Evolutionary conservation across 2,888 invertebrate species (phyloP), one percentile per base, ranked within the genome.

Genomic region (Mythimna pallens): DNA sequence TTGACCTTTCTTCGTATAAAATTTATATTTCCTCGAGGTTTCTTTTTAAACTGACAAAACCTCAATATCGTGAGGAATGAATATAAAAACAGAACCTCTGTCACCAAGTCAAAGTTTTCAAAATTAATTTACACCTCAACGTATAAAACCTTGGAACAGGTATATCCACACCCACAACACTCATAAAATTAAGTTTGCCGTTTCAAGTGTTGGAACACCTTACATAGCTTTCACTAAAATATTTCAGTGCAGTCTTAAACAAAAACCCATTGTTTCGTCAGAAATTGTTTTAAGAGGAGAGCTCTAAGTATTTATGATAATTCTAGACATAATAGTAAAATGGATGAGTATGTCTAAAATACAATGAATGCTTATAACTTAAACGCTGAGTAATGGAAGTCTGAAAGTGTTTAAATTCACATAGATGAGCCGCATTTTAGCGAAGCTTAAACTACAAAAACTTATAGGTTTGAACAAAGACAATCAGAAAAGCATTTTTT

Each of bases 341-440:
- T 86, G 54, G 72, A 73, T 57, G 76, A 72, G 54, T 70, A 57
- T 69, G 65, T 71, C 69, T 64, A 61, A 75, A 81, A 81, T 72
- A 88, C 89, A 89, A 88, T 88, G 83, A 85, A 85, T 81, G 72
- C 85, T 84, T 86, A 82, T 87, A 88, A 86, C 81, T 87, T 73
- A 85, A 88, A 86, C 82, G 81, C 75, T 73, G 70, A 54, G 59
- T 58, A 81, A 73, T 79, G 58, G 43, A 70, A 50, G 40, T 34
- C 65, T 61, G 6, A n/a, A 17, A 55, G 57, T 47, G 30, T 55
- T 73, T 52, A 59, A 65, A 71, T 75, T 66, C 9, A 22, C 64
- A 34, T n/a, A 70, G 34, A 71, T 17, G 54, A 43, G 34, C n/a
- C 14, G 30, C 25, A 34, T 47, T 57, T 52, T 4, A 55, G 40